A percentile compares a stretch with the other conserved stretches of the same genome.
phyloP scores from a whole-genome alignment of 2,113 vertebrate genomes.

The Prietella phreatophila region DNA sequence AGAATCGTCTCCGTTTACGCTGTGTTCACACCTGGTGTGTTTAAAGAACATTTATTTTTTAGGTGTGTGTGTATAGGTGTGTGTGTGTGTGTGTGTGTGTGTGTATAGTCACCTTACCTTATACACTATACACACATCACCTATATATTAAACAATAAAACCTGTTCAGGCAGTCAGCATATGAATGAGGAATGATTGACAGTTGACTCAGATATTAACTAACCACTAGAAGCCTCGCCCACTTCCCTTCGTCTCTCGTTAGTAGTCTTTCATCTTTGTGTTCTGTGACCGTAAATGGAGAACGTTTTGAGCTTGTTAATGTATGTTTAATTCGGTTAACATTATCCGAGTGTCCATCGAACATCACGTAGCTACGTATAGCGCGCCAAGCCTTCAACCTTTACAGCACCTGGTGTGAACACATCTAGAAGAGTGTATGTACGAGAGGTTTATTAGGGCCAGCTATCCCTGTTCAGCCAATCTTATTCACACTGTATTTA shows the following conservation, averaged over 20 bases:
- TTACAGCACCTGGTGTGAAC: background rate
- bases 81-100: no score
- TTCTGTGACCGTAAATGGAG: no score
- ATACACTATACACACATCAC: conserved; percentile 6
- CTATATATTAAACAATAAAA: background rate
- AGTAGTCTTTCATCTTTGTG: no score
- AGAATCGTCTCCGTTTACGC: background rate
- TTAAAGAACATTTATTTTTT: no score
- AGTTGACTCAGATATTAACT: background rate
- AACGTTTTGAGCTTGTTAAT: no score
- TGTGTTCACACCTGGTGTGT: background rate
- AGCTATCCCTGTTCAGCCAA: background rate
- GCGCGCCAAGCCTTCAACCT: background rate
- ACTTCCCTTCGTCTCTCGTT: background rate
- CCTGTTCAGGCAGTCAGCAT: background rate
- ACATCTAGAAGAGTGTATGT: background rate
- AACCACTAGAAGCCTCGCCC: background rate
- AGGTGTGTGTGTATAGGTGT: no score
- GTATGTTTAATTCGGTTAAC: no score
- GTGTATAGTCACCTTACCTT: background rate
- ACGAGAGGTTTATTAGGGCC: background rate
- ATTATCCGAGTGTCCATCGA: no score
- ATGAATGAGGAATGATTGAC: background rate
- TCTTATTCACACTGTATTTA: background rate
- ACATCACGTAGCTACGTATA: no score